Conservation (phyloP, 2,797 vertebrate species). For the Coreius guichenoti region DNA sequence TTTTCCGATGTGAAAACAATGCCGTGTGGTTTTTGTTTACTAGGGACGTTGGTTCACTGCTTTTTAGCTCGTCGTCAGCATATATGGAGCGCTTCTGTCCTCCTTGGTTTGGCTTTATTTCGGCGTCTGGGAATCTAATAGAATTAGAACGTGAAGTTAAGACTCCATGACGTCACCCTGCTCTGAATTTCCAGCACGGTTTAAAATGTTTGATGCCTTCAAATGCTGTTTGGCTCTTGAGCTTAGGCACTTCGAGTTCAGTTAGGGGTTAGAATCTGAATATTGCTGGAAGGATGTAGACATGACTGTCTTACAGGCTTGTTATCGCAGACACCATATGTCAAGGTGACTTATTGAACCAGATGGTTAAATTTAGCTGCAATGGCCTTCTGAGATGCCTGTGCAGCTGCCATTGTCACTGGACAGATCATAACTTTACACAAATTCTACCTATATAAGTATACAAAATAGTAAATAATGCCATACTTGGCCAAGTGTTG, state of each 20-base stretch:
- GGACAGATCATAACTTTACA: not conserved
- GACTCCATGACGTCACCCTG: constrained; percentile 1
- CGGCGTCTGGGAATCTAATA: constrained; percentile 24
- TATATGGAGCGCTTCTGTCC: constrained; percentile 48
- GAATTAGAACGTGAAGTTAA: constrained; percentile 17
- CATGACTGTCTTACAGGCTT: not conserved
- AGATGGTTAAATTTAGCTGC: constrained; percentile 3
- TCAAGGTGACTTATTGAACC: constrained; percentile 19
- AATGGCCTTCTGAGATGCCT: not conserved
- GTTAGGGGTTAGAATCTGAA: not conserved
- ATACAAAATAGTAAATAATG: not conserved
- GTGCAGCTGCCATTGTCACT: not conserved
- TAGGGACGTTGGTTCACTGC: constrained; percentile 11
- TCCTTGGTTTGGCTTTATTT: constrained; percentile 26
- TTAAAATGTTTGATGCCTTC: not conserved
- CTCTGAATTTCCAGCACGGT: not conserved
- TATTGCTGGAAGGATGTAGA: not conserved
- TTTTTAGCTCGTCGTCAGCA: constrained; percentile 2
- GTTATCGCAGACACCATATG: not conserved
- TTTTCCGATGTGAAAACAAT: constrained; percentile 26
- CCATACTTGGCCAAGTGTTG: not conserved
- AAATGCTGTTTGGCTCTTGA: not conserved
- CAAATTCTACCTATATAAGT: not conserved
- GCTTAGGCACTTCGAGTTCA: not conserved
- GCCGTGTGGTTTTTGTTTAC: constrained; percentile 4